Percentiles rank a stretch among this genome's conserved stretches.
These are phyloP conservation scores for Shinisaurus crocodilurus DNA, from an alignment of 2,113 vertebrate genomes.

Conservation along the genomic window DNA sequence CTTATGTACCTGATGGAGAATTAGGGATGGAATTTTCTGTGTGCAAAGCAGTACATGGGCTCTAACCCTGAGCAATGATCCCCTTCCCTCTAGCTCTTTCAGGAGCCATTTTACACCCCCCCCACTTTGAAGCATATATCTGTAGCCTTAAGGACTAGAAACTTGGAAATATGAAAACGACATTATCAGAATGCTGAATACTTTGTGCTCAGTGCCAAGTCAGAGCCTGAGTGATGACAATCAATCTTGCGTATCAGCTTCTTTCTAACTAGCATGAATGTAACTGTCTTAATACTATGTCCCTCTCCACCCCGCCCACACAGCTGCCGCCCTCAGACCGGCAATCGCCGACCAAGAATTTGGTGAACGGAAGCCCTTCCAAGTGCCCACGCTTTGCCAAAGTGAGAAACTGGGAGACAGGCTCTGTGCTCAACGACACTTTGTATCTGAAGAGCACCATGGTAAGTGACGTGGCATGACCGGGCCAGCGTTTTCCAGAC, in stretches of 20 bases:
- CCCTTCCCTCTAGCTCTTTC: not conserved
- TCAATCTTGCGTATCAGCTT: not conserved
- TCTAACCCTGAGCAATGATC: not conserved
- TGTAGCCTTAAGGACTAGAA: not conserved
- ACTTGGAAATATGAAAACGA: not conserved
- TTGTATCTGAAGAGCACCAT: conserved; percentile 87
- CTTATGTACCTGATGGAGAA: not conserved
- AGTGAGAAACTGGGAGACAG: conserved; percentile 95
- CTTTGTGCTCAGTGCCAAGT: not conserved
- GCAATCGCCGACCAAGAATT: conserved; percentile 84
- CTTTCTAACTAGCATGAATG: rapidly evolving
- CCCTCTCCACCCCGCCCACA: not conserved
- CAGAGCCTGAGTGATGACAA: not conserved
- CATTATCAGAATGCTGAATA: not conserved
- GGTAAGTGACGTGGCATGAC: conserved; percentile 73
- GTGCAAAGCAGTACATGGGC: not conserved
- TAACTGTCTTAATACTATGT: not conserved
- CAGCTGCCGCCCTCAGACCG: conserved; percentile 75
- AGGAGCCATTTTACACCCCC: not conserved
- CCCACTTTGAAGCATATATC: not conserved
- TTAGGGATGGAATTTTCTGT: not conserved
- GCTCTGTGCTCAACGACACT: conserved; percentile 85
- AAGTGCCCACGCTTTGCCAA: conserved; percentile 94
- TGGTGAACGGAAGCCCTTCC: conserved; percentile 89
- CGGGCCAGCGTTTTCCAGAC: not conserved